Conservation (phyloP, 2,888 invertebrate genomes). For the Xestoiulus laeticollis region DNA sequence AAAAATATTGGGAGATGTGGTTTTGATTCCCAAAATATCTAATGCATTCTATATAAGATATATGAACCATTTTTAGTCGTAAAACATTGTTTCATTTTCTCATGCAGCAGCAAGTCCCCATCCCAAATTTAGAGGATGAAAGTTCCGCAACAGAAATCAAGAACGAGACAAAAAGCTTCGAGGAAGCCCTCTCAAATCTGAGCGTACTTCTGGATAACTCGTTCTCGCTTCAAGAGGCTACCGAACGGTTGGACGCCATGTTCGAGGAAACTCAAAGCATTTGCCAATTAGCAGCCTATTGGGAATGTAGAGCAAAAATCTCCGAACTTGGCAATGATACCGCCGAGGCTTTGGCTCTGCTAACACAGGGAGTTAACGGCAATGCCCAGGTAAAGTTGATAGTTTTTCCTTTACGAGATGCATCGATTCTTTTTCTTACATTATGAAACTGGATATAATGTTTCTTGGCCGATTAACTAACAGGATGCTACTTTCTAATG, state of each 20-base stretch:
- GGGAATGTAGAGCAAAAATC: slow-evolving; percentile 35
- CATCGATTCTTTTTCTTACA: too few species aligned
- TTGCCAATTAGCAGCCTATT: neutral
- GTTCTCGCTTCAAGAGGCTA: neutral
- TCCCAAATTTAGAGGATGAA: neutral
- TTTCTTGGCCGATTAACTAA: too few species aligned
- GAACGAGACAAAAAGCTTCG: neutral
- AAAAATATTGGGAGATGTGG: too few species aligned
- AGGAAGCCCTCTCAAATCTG: slow-evolving; percentile 2
- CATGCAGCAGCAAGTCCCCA: neutral
- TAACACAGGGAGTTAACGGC: neutral
- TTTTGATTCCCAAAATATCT: too few species aligned
- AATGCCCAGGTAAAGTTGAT: slow-evolving; percentile 21
- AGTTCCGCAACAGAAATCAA: neutral
- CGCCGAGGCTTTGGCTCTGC: neutral
- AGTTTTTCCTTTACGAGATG: neutral
- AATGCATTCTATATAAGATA: too few species aligned
- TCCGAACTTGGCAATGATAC: neutral
- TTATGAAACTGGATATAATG: too few species aligned
- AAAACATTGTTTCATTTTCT: neutral
- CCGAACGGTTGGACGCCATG: slow-evolving; percentile 32
- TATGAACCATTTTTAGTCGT: too few species aligned
- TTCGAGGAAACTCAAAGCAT: neutral
- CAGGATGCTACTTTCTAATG: too few species aligned
- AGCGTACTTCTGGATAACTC: neutral